Percentiles rank a stretch among this genome's conserved stretches.
These are phyloP conservation scores for Formica aserva DNA, from an alignment of 2,888 invertebrate genomes.

Conservation along the genomic window DNA sequence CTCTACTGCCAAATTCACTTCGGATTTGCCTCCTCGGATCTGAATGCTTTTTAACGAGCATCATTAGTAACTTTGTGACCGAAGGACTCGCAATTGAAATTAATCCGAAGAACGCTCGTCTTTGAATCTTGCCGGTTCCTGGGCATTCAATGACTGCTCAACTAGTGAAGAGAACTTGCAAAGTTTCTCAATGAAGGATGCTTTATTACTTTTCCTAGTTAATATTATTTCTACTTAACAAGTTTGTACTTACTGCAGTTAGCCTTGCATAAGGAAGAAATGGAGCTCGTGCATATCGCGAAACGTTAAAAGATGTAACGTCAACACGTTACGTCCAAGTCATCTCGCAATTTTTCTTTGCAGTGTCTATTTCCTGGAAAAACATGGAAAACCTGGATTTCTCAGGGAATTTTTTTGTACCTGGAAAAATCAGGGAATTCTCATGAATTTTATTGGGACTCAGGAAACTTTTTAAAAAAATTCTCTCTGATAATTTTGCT, in stretches of 20 bases:
- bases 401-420: too few relatives aligned
- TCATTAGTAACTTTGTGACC: slow-evolving; percentile 47
- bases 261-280: neutral
- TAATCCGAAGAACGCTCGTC: slow-evolving; percentile 22
- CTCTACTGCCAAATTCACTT: slow-evolving; percentile 10
- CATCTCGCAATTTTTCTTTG: neutral
- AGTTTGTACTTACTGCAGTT: slow-evolving; percentile 16
- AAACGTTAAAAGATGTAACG: neutral
- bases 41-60: slow-evolving; percentile 54
- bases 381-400: too few relatives aligned
- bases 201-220: slow-evolving; percentile 7
- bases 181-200: neutral
- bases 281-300: neutral
- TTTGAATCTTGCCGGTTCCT: neutral
- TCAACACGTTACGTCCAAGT: neutral
- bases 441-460: too few relatives aligned
- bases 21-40: slow-evolving; percentile 16
- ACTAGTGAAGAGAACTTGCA: slow-evolving; percentile 2
- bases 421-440: too few relatives aligned
- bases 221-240: slow-evolving; percentile 34
- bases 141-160: neutral
- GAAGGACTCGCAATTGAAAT: slow-evolving; percentile 31
- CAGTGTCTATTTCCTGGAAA: neutral
- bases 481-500: too few relatives aligned
- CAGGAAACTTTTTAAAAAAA: too few relatives aligned